Evolutionary conservation across 2,888 invertebrate genomes (phyloP).

Genomic region (Latrodectus hesperus): DNA sequence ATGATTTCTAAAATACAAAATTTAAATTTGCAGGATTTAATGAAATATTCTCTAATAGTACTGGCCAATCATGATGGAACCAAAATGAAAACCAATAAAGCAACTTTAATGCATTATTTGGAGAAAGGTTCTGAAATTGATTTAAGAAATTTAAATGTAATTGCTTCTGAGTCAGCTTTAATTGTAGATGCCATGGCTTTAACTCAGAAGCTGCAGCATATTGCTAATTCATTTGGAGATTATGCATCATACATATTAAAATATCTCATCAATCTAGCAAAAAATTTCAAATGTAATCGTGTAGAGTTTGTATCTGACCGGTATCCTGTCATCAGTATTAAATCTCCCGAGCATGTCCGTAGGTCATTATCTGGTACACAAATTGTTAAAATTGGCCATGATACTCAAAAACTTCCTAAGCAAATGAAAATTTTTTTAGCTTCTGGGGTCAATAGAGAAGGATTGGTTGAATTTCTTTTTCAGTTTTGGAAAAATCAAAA

Average conservation of each 20-base stretch:
- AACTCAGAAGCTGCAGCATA: too few species aligned
- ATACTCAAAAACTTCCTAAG: not conserved
- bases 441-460: not conserved
- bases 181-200: too few species aligned
- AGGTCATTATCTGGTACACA: not conserved
- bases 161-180: too few species aligned
- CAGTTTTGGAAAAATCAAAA: not conserved
- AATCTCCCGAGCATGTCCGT: not conserved
- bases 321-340: not conserved
- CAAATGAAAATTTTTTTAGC: not conserved
- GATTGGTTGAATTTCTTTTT: not conserved
- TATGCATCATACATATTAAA: not conserved
- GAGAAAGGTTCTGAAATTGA: too few species aligned
- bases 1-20: slow-evolving; percentile 4
- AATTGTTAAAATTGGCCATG: not conserved
- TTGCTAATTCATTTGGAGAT: not conserved
- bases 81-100: not conserved
- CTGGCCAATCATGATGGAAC: not conserved
- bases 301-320: too few species aligned
- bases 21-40: not conserved
- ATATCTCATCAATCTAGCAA: not conserved
- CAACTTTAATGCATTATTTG: too few species aligned
- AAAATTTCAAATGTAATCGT: not conserved
- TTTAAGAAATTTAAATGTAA: not conserved
- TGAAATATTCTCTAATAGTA: not conserved